Evolutionary conservation across 2,888 invertebrate species (phyloP), one percentile per base, ranked within the genome.

Genomic region (Sinotaia quadrata): DNA sequence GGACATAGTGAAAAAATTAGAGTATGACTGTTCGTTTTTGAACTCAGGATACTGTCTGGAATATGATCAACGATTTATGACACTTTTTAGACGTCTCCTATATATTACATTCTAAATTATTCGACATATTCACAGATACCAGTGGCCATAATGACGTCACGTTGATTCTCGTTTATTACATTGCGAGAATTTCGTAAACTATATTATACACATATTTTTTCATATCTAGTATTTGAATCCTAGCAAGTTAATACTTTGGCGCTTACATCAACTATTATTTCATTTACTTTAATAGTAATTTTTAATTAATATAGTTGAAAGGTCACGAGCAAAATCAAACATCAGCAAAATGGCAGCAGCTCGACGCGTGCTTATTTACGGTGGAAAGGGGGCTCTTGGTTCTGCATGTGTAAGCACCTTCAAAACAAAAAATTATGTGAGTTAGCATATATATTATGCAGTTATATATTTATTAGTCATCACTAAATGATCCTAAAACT

Each of bases 321-420:
- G n/a, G n/a, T n/a, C n/a, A n/a, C n/a, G n/a, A n/a, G n/a, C n/a
- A n/a, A n/a, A n/a, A n/a, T n/a, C n/a, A n/a, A n/a, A n/a, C n/a
- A n/a, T n/a, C n/a, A n/a, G n/a, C 24, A 61, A 47, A 18, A 61
- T 61, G 61, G n/a, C 24, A 24, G 75, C 73, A 73, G 71, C 73
- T 57, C 79, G 80, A 51, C 77, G 88, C 78, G 89, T 98, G 74
- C 89, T 98, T 71, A 92, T 98, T 79, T 98, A 98, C 88, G 98
- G 98, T 69, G 98, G 98, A 49, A 93, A 93, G 88, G 98, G 98
- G 72, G 98, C 98, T 58, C 91, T 98, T 65, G 98, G 98, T 58
- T 93, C 95, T 2, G 93, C 93, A 52, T 94, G 95, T 86, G 94
- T 98, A 21, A 92, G 93, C 31, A 92, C 94, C 86, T 97, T 98